A percentile compares a stretch with the other conserved stretches of the same genome.
These are phyloP conservation scores for Lampris megalopsis DNA, from an alignment of 2,113 vertebrate species.

Conservation along the genomic window DNA sequence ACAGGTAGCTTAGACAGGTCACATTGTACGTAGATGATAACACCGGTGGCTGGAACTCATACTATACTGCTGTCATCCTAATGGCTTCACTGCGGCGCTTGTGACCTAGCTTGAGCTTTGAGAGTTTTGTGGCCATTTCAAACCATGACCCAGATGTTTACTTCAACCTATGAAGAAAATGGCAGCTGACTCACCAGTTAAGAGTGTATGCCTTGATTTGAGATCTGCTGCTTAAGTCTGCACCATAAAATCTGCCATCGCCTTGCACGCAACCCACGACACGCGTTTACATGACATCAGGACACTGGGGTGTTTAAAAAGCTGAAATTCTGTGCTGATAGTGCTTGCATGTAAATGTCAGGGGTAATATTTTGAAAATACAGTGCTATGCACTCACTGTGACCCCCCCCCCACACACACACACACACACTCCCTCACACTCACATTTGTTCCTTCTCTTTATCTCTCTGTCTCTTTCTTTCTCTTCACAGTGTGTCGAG, in stretches of 20 bases:
- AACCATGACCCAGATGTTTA: conserved; percentile 55
- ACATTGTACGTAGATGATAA: conserved; percentile 18
- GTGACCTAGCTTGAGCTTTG: conserved; percentile 35
- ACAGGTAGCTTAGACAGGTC: conserved; percentile 5
- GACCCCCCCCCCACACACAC: conserved; percentile 60
- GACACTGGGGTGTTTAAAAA: conserved; percentile 27
- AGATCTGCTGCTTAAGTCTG: conserved; percentile 24
- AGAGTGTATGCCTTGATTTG: conserved; percentile 26
- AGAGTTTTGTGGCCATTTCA: conserved; percentile 60
- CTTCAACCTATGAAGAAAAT: conserved; percentile 60
- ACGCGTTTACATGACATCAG: not conserved
- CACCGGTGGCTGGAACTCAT: not conserved
- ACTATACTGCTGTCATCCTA: conserved; percentile 2
- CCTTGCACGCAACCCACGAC: conserved; percentile 23
- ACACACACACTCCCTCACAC: not conserved
- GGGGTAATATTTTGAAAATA: conserved; percentile 48
- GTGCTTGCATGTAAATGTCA: conserved; percentile 42
- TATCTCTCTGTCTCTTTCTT: conserved; percentile 58
- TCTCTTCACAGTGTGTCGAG: conserved; percentile 51
- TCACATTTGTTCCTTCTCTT: not conserved
- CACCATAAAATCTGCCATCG: conserved; percentile 26
- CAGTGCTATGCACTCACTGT: conserved; percentile 58
- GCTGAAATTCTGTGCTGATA: conserved; percentile 42
- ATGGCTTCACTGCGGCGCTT: conserved; percentile 23
- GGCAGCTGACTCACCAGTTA: conserved; percentile 59